phyloP scores from a whole-genome alignment of 2,113 vertebrate genomes.

The Smithornis capensis region DNA sequence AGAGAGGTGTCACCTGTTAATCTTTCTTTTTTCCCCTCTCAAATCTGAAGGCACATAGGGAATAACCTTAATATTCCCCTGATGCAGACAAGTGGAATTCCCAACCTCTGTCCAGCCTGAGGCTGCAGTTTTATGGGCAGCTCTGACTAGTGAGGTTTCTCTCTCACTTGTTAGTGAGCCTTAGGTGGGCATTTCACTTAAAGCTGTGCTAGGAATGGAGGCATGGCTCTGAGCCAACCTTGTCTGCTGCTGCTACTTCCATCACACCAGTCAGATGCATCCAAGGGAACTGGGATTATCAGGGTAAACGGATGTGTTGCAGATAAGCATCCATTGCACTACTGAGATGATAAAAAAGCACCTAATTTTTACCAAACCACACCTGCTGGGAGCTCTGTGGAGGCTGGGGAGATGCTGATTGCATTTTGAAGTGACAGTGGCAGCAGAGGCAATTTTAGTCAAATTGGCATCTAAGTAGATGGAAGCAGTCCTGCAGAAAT shows the following conservation, averaged over 20 bases:
- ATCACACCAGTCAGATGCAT: background rate
- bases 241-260: background rate
- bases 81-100: background rate
- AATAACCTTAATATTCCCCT: background rate
- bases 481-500: background rate
- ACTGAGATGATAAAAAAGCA: background rate
- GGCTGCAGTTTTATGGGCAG: background rate
- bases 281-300: background rate
- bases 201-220: background rate
- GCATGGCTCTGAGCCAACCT: background rate
- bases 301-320: background rate
- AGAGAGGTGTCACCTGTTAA: background rate
- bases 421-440: background rate
- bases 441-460: background rate
- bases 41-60: background rate
- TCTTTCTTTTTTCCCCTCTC: background rate
- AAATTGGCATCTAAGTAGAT: background rate
- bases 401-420: background rate
- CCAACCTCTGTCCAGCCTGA: background rate
- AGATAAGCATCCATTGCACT: fast-evolving
- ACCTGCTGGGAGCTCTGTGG: background rate
- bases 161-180: background rate
- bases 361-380: fast-evolving
- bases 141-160: background rate
- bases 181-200: background rate